A percentile compares a stretch with the other conserved stretches of the same genome.
These are phyloP conservation scores for Nemurella pictetii DNA, from an alignment of 2,888 invertebrate species.

Conservation along the genomic window DNA sequence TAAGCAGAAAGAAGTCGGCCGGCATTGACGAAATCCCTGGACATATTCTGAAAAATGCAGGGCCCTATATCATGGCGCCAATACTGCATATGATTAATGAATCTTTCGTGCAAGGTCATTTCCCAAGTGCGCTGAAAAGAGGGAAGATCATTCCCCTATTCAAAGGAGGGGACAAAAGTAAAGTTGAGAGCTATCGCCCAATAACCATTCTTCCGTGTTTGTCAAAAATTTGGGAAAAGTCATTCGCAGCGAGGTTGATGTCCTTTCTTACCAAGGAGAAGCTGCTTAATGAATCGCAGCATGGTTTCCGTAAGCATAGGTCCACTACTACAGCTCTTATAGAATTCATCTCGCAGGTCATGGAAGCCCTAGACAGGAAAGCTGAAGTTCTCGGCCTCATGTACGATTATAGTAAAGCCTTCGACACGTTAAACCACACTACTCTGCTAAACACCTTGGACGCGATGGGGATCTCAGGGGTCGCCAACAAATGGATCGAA, in stretches of 20 bases:
- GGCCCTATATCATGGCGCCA: neutral
- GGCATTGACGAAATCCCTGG: conserved; percentile 32
- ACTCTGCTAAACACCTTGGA: neutral
- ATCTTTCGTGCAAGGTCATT: neutral
- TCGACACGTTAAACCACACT: neutral
- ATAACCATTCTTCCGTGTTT: neutral
- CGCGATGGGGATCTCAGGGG: neutral
- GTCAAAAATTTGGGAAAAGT: neutral
- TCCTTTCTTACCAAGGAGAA: neutral
- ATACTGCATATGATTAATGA: neutral
- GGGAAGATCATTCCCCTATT: neutral
- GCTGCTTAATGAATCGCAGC: neutral
- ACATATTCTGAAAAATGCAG: neutral
- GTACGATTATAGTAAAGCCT: conserved; percentile 8
- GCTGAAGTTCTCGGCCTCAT: neutral
- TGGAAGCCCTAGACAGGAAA: neutral
- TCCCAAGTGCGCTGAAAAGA: neutral
- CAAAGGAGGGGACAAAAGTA: conserved; percentile 1
- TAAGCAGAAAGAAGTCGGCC: no score
- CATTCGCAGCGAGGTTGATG: neutral
- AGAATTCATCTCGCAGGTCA: neutral
- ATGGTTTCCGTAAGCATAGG: neutral
- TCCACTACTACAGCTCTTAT: neutral
- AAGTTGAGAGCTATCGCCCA: neutral
- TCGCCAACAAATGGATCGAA: neutral